Evolutionary conservation across 2,888 invertebrate genomes (phyloP).

Genomic region (Hemicrepidius hirtus): DNA sequence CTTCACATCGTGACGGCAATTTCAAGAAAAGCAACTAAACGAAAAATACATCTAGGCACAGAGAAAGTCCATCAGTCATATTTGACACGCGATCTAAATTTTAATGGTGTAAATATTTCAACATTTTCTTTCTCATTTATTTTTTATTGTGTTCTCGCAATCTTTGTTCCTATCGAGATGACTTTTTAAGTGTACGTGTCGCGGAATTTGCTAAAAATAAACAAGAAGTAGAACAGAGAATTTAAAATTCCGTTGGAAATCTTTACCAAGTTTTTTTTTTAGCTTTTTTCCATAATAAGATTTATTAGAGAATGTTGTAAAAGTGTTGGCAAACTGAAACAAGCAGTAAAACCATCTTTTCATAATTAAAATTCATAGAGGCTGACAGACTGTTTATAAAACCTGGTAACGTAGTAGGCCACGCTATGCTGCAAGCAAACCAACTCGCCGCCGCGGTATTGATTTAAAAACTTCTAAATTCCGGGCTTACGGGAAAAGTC

Average conservation of each 20-base stretch:
- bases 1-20: conserved; percentile 13
- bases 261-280: conserved; percentile 32
- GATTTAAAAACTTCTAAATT: conserved; percentile 65
- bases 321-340: conserved; percentile 51
- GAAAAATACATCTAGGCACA: conserved; percentile 2
- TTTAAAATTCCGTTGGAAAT: conserved; percentile 39
- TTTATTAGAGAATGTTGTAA: conserved; percentile 48
- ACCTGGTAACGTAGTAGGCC: conserved; percentile 57
- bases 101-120: not conserved
- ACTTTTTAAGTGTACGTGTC: not conserved
- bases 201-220: not conserved
- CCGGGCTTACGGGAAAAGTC: conserved; percentile 59
- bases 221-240: too few relatives aligned
- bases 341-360: conserved; percentile 55
- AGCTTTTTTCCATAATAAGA: conserved; percentile 44
- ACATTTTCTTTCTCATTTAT: too few relatives aligned
- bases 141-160: too few relatives aligned
- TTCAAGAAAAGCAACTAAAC: not conserved
- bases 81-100: conserved; percentile 9
- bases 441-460: conserved; percentile 59
- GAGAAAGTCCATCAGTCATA: conserved; percentile 8
- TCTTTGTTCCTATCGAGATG: not conserved
- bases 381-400: conserved; percentile 61
- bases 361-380: conserved; percentile 63
- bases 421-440: conserved; percentile 49